A percentile compares a stretch with the other conserved stretches of the same genome.
phyloP scores from a whole-genome alignment of 2,113 vertebrate genomes.

The Psephotus haematonotus region DNA sequence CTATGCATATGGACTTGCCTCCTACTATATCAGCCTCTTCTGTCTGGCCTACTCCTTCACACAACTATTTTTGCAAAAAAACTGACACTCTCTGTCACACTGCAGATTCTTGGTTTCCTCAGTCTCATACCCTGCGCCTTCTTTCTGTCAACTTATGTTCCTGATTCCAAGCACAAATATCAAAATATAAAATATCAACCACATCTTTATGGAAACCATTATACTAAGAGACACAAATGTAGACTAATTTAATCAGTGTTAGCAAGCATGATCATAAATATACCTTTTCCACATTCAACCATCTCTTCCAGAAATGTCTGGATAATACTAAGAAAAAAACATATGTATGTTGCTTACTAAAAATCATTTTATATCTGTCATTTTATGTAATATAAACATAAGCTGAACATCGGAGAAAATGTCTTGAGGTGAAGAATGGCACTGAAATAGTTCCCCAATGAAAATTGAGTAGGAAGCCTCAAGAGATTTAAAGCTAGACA shows the following conservation, averaged over 20 bases:
- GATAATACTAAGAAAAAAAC: slow-evolving; percentile 23
- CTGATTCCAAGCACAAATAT: neutral
- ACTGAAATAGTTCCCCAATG: neutral
- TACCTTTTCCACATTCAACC: neutral
- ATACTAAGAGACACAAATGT: neutral
- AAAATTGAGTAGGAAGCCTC: neutral
- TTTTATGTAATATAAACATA: slow-evolving; percentile 27
- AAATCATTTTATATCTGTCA: neutral
- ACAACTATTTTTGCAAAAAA: neutral
- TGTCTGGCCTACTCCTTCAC: neutral
- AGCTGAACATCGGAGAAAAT: neutral
- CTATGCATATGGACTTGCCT: neutral
- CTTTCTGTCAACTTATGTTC: neutral
- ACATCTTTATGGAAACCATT: neutral
- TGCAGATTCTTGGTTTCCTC: neutral
- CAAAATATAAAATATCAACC: neutral
- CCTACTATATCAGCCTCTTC: neutral
- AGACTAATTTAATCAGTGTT: neutral
- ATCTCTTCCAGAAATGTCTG: neutral
- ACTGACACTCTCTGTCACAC: neutral
- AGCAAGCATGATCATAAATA: neutral
- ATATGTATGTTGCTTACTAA: neutral
- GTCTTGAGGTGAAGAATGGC: slow-evolving; percentile 2
- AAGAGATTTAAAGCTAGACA: slow-evolving; percentile 10
- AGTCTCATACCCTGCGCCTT: neutral